phyloP scores from a whole-genome alignment of 2,797 vertebrate genomes.

The Allobates femoralis region DNA sequence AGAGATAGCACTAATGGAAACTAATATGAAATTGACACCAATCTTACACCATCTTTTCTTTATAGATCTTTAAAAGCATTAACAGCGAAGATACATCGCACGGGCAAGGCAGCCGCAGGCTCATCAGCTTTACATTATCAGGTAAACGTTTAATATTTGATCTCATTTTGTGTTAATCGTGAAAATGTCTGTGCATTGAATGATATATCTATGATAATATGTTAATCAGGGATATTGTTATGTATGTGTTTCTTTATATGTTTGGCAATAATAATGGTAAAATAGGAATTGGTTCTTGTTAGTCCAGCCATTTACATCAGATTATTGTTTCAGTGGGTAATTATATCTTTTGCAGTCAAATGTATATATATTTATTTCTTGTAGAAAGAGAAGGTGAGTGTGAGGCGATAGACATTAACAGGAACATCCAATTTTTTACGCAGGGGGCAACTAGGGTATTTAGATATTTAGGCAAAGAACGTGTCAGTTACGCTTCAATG shows the following conservation, averaged over 20 bases:
- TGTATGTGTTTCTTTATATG: neutral
- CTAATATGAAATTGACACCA: constrained; percentile 37
- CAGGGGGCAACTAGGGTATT: too few species aligned
- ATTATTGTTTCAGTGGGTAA: too few species aligned
- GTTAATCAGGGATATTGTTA: neutral
- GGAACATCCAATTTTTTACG: too few species aligned
- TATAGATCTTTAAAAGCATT: constrained; percentile 89
- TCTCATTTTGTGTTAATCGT: neutral
- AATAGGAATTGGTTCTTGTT: neutral
- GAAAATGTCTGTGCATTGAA: neutral
- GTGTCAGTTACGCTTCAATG: too few species aligned
- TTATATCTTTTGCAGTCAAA: too few species aligned
- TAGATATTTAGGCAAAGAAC: too few species aligned
- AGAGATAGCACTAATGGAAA: constrained; percentile 54
- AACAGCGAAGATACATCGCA: constrained; percentile 84
- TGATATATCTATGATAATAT: neutral
- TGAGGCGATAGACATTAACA: too few species aligned
- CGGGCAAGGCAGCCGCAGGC: constrained; percentile 86
- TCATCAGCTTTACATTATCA: constrained; percentile 95
- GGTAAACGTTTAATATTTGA: constrained; percentile 75
- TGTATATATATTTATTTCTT: too few species aligned
- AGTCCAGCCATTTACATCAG: too few species aligned
- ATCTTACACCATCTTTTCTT: constrained; percentile 67
- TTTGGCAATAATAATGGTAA: neutral
- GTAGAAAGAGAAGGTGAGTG: too few species aligned